Evolutionary conservation across 2,888 invertebrate species (phyloP), one percentile per base, ranked within the genome.

Genomic region (Paralinhomoeus sp.): DNA sequence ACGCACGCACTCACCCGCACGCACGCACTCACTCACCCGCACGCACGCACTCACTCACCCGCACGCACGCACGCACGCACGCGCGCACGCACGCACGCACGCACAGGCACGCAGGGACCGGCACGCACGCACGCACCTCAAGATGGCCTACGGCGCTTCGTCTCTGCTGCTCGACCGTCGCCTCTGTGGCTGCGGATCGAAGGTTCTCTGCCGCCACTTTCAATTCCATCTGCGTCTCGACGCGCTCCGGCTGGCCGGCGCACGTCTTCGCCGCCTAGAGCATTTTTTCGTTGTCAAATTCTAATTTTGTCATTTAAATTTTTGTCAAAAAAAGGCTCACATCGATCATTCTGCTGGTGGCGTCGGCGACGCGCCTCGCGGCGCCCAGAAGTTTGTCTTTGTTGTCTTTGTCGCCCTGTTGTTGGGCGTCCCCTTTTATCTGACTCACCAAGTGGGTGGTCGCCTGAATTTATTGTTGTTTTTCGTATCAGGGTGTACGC

Each of bases 311-410:
- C 18, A 46, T 45, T 44, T 17, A 31, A 23, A 21, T 72, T 0
- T 89, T 89, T 0, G 89, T 87, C 64, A 2, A 7, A 3, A 7
- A 9, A 7, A 9, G 17, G 22, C 37, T 22, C 7, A 37, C 37
- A 24, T 93, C 91, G 23, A 93, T 91, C 78, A 97, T 80, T 52
- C 80, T 74, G 0, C 89, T 82, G 0, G 97, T 97, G 1, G 93
- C 93, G 64, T 93, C 91, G 0, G 93, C 93, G 17, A 73, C 62
- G 35, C 80, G 73, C 62, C 89, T 89, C 18, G 97, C 97, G 0
- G 97, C 97, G 0, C 84, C 84, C 39, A 97, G 65, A 42, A 97
- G 67, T 45, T 81, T 74, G 50, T 81, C 75, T 57, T 89, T 87
- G n/a, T 78, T 72, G 44, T 85, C 85, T 78, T 75, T 56, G 82